phyloP scores from a whole-genome alignment of 2,113 vertebrate species.

The Symphodus melops region DNA sequence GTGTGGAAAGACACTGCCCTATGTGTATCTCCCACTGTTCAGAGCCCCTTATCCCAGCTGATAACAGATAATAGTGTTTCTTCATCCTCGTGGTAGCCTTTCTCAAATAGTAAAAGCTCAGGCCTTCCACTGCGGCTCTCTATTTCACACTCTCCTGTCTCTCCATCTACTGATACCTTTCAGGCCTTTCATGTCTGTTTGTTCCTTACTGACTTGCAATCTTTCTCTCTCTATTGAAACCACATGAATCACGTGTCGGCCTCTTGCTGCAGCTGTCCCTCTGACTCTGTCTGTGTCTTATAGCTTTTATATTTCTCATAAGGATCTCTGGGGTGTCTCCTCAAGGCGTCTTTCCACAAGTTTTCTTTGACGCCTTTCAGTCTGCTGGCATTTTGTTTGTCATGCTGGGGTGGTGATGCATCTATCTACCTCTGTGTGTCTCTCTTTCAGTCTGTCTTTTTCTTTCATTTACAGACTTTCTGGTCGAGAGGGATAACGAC shows the following conservation, averaged over 20 bases:
- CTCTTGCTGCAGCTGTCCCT: conserved; percentile 33
- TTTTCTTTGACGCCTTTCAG: conserved; percentile 26
- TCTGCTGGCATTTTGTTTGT: conserved; percentile 43
- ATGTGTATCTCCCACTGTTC: conserved; percentile 41
- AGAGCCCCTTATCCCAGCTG: conserved; percentile 50
- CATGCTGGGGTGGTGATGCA: conserved; percentile 16
- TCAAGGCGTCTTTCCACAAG: background rate
- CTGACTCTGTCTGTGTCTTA: conserved; percentile 16
- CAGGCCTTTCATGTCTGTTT: conserved; percentile 51
- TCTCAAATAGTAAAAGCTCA: conserved; percentile 37
- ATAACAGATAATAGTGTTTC: conserved; percentile 64
- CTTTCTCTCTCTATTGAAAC: conserved; percentile 15
- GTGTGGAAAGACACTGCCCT: conserved; percentile 2
- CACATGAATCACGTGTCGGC: conserved; percentile 12
- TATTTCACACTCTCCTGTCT: conserved; percentile 29
- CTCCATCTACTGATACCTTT: conserved; percentile 54
- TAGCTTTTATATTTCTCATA: conserved; percentile 29
- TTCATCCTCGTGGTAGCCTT: conserved; percentile 36
- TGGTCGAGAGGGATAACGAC: conserved; percentile 96
- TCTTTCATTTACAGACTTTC: conserved; percentile 86
- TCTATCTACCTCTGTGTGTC: conserved; percentile 27
- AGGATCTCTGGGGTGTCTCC: conserved; percentile 35
- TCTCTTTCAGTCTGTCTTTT: conserved; percentile 1
- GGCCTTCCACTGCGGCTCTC: conserved; percentile 9
- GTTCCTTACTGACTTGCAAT: conserved; percentile 54